Evolutionary conservation across 1,140 invertebrate genomes (phyloP).

Genomic region (Panagrolaimus sp.): DNA sequence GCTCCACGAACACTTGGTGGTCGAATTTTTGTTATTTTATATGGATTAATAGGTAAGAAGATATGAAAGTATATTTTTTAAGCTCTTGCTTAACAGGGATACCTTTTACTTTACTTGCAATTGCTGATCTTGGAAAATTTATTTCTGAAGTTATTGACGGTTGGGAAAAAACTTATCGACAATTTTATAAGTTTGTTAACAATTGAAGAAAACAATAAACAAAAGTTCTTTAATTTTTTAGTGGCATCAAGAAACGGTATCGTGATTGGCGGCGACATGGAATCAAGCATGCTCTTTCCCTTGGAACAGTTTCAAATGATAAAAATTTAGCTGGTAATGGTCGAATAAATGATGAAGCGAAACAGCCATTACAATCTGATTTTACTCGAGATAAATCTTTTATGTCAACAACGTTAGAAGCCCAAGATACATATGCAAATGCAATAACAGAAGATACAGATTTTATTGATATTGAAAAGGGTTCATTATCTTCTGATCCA

Average conservation of each 20-base stretch:
- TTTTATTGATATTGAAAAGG: conserved; percentile 5
- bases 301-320: conserved; percentile 2
- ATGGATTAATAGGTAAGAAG: conserved; percentile 39
- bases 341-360: conserved; percentile 3
- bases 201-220: neutral
- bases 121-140: conserved; percentile 48
- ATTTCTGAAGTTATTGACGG: conserved; percentile 44
- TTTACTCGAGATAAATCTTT: conserved; percentile 10
- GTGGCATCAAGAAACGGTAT: conserved; percentile 19
- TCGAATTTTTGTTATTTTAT: conserved; percentile 47
- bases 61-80: too few relatives aligned
- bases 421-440: neutral
- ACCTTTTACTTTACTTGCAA: conserved; percentile 44
- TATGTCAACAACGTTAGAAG: neutral
- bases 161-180: conserved; percentile 28
- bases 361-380: conserved; percentile 5
- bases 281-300: conserved; percentile 12
- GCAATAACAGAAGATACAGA: neutral
- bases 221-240: conserved; percentile 9
- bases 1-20: conserved; percentile 43
- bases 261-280: conserved; percentile 10
- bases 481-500: neutral
- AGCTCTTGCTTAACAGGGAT: conserved; percentile 33
- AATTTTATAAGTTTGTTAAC: conserved; percentile 21
- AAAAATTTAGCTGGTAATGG: conserved; percentile 5